Conservation (phyloP, 2,888 invertebrate genomes). For the Agrotis puta region DNA sequence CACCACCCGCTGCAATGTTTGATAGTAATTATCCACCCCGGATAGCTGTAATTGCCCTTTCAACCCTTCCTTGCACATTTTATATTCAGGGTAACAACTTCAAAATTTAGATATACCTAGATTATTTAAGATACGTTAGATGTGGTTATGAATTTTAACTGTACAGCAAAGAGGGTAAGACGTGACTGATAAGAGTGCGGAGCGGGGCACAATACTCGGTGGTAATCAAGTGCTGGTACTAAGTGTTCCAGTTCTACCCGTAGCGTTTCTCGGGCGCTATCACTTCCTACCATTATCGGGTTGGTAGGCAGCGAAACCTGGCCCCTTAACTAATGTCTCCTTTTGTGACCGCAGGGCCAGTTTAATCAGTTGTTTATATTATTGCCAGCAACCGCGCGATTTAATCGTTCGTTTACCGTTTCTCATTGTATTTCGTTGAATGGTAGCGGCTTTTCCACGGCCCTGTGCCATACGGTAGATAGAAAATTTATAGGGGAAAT, state of each 20-base stretch:
- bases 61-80: slow-evolving; percentile 79
- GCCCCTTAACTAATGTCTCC: slow-evolving; percentile 88
- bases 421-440: slow-evolving; percentile 83
- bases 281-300: slow-evolving; percentile 87
- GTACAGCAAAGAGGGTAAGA: slow-evolving; percentile 59
- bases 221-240: slow-evolving; percentile 75
- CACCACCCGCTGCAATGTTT: slow-evolving; percentile 69
- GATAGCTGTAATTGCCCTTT: slow-evolving; percentile 76
- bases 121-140: slow-evolving; percentile 59
- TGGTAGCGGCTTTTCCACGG: slow-evolving; percentile 75
- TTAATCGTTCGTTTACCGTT: slow-evolving; percentile 89
- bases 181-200: slow-evolving; percentile 72
- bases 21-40: slow-evolving; percentile 73
- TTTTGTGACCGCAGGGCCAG: slow-evolving; percentile 86
- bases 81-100: slow-evolving; percentile 76
- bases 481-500: slow-evolving; percentile 78
- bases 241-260: slow-evolving; percentile 79
- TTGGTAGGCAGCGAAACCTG: slow-evolving; percentile 78
- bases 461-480: slow-evolving; percentile 69
- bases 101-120: slow-evolving; percentile 69
- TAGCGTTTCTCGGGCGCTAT: slow-evolving; percentile 76
- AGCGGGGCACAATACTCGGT: slow-evolving; percentile 59
- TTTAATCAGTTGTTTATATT: slow-evolving; percentile 90
- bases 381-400: slow-evolving; percentile 86
- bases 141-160: slow-evolving; percentile 63